These are phyloP conservation scores for Corydoras maculifer DNA, from an alignment of 2,113 vertebrate genomes.

Conservation along the genomic window DNA sequence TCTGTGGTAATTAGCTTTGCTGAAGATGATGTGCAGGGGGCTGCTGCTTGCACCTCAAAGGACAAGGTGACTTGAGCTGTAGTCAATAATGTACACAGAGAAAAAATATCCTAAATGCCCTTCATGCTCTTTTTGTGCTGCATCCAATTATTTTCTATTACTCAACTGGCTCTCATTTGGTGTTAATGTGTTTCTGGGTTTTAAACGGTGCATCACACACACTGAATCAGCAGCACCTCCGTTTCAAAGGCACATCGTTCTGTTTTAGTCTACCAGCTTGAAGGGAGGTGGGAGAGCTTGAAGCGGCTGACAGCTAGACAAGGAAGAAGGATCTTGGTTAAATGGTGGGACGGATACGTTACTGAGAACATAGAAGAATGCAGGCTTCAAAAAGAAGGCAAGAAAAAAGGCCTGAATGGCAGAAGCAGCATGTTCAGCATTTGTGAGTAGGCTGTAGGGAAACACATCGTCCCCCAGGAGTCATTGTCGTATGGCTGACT, in stretches of 20 bases:
- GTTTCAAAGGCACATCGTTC: not conserved
- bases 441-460: slow-evolving; percentile 47
- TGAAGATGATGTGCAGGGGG: slow-evolving; percentile 35
- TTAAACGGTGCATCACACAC: no score
- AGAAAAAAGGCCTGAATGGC: slow-evolving; percentile 24
- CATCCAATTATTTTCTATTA: no score
- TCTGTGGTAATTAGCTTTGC: slow-evolving; percentile 47
- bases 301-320: slow-evolving; percentile 16
- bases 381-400: not conserved
- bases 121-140: not conserved
- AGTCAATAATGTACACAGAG: slow-evolving; percentile 17
- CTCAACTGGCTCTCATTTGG: no score
- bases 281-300: slow-evolving; percentile 9
- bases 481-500: slow-evolving; percentile 55
- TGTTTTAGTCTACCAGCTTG: not conserved
- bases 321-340: slow-evolving; percentile 5
- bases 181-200: no score
- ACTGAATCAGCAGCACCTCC: not conserved
- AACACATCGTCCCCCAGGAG: slow-evolving; percentile 53
- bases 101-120: not conserved
- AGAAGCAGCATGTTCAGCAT: slow-evolving; percentile 56
- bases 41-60: slow-evolving; percentile 38
- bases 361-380: not conserved
- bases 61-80: slow-evolving; percentile 39
- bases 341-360: slow-evolving; percentile 20